These are phyloP conservation scores for Linnaemya tessellans DNA, from an alignment of 2,888 invertebrate species.

Conservation along the genomic window DNA sequence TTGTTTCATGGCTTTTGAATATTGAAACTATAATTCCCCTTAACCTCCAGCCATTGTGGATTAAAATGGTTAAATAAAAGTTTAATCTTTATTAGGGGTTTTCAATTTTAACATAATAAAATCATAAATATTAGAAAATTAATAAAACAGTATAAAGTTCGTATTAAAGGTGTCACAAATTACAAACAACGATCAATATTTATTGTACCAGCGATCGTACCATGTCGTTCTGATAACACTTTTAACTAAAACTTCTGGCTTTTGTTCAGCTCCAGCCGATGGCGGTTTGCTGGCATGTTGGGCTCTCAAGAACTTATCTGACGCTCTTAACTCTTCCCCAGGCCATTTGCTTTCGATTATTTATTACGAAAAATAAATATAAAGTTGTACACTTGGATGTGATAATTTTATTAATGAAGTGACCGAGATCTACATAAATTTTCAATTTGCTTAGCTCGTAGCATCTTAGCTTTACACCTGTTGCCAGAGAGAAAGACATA, in stretches of 20 bases:
- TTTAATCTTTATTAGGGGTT: constrained; percentile 3
- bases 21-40: neutral
- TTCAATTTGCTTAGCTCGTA: constrained; percentile 44
- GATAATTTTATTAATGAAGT: constrained; percentile 45
- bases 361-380: constrained; percentile 1
- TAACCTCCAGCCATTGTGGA: neutral
- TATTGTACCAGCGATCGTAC: neutral
- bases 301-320: constrained; percentile 2
- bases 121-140: constrained; percentile 44
- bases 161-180: constrained; percentile 46
- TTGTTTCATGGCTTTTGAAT: neutral
- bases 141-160: constrained; percentile 48
- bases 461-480: constrained; percentile 44
- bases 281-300: neutral
- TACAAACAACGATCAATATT: constrained; percentile 12
- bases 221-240: constrained; percentile 26
- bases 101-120: constrained; percentile 53
- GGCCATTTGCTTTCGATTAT: neutral
- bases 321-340: neutral
- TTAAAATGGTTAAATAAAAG: constrained; percentile 25
- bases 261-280: neutral
- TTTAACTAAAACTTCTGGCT: constrained; percentile 8
- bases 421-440: constrained; percentile 59
- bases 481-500: neutral
- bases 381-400: constrained; percentile 35